Evolutionary conservation across 2,113 vertebrate genomes (phyloP).

Genomic region (Microtus pennsylvanicus): DNA sequence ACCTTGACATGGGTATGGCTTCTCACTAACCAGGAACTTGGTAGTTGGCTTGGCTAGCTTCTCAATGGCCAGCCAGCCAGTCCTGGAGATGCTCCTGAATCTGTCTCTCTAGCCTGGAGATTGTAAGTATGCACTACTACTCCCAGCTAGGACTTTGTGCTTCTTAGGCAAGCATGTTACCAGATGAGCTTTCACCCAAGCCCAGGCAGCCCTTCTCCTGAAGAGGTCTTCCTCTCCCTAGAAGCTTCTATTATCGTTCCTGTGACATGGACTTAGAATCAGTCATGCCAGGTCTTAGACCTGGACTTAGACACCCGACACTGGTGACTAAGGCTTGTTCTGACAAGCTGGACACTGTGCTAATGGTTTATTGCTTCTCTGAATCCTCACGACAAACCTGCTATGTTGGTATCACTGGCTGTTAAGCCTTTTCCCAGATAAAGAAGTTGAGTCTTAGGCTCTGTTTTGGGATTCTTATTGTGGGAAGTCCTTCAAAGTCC

Average conservation of each 20-base stretch:
- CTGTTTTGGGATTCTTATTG: neutral
- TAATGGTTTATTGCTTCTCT: accelerated
- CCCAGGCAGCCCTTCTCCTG: neutral
- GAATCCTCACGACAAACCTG: neutral
- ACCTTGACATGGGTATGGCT: neutral
- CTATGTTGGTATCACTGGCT: too few relatives aligned
- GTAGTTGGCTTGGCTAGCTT: neutral
- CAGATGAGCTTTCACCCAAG: neutral
- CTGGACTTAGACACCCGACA: too few relatives aligned
- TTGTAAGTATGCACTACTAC: neutral
- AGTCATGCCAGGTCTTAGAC: neutral
- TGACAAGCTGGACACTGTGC: accelerated
- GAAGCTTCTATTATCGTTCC: neutral
- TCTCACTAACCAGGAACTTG: neutral
- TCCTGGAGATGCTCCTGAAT: neutral
- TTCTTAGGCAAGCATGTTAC: neutral
- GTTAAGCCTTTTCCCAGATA: neutral
- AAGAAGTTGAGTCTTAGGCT: neutral
- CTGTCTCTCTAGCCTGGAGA: neutral
- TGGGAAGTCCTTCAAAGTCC: neutral
- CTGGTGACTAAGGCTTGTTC: neutral
- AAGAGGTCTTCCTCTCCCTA: neutral
- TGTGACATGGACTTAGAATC: neutral
- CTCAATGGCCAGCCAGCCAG: neutral
- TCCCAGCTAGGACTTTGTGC: neutral